Base-by-base conservation (phyloP, 64 coral and sea anemone species). In the Catalaphyllia jardinei region DNA sequence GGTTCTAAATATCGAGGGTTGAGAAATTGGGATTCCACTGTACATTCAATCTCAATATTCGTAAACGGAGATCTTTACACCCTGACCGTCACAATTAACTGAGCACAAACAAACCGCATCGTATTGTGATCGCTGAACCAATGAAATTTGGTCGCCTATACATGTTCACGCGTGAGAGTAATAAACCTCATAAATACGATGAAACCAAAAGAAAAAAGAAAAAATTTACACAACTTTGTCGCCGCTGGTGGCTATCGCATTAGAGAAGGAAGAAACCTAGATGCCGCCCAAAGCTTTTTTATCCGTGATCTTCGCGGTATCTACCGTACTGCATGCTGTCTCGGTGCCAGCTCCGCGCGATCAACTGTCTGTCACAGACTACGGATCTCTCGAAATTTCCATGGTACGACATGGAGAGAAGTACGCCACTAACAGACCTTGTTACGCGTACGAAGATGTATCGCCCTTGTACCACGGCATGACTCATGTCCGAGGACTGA, bases 401-500 rank as follows among this genome's bases (percentile, higher is more conserved):
- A 98, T 91, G 92, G 25, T 98, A 29, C 71, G 79, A 39, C 95
- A 98, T 73, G 95, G 88, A 16, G 54, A 57, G 54, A 57, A 57
- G 54, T 57, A 57, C 2, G 54, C 54, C 10, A 57, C 54, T 12
- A 57, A 57, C 54, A 20, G 95, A 62, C 39, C 25, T 22, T 91
- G 92, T 28, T 98, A 98, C 78, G 55, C 50, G 0, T 88, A 72
- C 3, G 95, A 98, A 67, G 95, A 98, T 71, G 86, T 98, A 12
- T 29, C 92, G 20, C 92, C 95, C 3, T 65, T 80, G 83, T 98
- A 98, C 83, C 88, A 98, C 29, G 95, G 92, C 3, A 94, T 98
- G 92, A 98, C 95, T 9, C 95, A 98, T 60, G 50, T 98, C 13
- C 88, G 95, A 60, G 95, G 95, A 9, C 71, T 24, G 0, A 94